These are phyloP conservation scores for Climacteris rufus DNA, from an alignment of 2,113 vertebrate species.

Conservation along the genomic window DNA sequence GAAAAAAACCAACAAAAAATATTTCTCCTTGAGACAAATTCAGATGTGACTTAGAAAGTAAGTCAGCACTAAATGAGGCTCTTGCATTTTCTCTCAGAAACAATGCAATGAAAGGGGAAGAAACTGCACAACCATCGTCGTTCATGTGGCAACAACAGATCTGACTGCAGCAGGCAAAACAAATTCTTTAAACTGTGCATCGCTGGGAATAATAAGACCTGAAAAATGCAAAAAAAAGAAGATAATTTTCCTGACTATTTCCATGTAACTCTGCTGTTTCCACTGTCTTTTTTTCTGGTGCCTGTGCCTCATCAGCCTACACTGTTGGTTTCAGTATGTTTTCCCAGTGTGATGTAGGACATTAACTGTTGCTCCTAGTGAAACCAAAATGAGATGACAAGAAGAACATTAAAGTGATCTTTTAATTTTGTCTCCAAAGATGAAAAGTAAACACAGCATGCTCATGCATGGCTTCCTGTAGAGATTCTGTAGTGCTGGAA, in stretches of 20 bases:
- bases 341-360: neutral
- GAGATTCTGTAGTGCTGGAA: neutral
- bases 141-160: neutral
- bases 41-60: neutral
- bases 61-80: neutral
- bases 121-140: neutral
- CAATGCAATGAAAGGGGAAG: neutral
- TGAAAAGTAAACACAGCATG: neutral
- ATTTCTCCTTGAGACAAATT: neutral
- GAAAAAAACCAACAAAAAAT: neutral
- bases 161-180: neutral
- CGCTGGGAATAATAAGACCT: neutral
- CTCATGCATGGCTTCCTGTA: neutral
- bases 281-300: neutral
- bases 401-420: neutral
- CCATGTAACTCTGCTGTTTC: neutral
- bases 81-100: neutral
- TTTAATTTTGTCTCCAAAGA: neutral
- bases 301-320: neutral
- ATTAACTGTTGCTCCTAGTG: neutral
- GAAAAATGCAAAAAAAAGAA: neutral
- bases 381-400: neutral
- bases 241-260: neutral
- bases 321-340: neutral
- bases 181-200: neutral